phyloP scores from a whole-genome alignment of 2,797 vertebrate species.

The Fundulus diaphanus region DNA sequence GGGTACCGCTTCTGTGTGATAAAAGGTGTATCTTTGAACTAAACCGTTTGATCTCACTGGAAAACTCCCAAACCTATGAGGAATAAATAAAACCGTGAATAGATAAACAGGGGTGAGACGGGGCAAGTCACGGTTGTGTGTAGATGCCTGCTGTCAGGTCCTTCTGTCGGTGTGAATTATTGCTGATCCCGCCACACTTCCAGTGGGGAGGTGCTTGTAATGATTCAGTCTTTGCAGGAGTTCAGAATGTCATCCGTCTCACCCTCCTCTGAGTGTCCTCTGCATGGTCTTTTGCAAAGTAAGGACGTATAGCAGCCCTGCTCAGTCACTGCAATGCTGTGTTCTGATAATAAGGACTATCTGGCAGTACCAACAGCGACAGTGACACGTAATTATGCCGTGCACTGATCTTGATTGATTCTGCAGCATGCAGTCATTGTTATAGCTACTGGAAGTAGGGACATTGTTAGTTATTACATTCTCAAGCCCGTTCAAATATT shows the following conservation, averaged over 20 bases:
- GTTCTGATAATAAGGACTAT: slow-evolving; percentile 7
- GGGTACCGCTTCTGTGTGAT: slow-evolving; percentile 12
- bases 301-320: slow-evolving; percentile 4
- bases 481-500: not conserved
- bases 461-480: not conserved
- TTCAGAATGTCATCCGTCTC: slow-evolving; percentile 80
- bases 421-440: slow-evolving; percentile 1
- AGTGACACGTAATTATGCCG: slow-evolving; percentile 1
- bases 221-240: slow-evolving; percentile 80
- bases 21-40: slow-evolving; percentile 39
- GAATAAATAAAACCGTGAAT: slow-evolving; percentile 12
- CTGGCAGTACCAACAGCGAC: slow-evolving; percentile 1
- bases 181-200: slow-evolving; percentile 80
- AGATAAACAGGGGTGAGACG: slow-evolving; percentile 47
- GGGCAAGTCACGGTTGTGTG: slow-evolving; percentile 49
- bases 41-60: slow-evolving; percentile 61
- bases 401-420: slow-evolving; percentile 1
- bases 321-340: not conserved
- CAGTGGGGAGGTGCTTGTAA: slow-evolving; percentile 76
- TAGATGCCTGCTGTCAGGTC: slow-evolving; percentile 77
- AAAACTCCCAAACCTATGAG: slow-evolving; percentile 38
- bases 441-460: not conserved
- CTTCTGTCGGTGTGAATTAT: slow-evolving; percentile 86
- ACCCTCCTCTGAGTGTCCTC: slow-evolving; percentile 69
- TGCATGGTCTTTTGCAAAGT: slow-evolving; percentile 24